phyloP scores from a whole-genome alignment of 2,113 vertebrate genomes.

The Mungos mungo region DNA sequence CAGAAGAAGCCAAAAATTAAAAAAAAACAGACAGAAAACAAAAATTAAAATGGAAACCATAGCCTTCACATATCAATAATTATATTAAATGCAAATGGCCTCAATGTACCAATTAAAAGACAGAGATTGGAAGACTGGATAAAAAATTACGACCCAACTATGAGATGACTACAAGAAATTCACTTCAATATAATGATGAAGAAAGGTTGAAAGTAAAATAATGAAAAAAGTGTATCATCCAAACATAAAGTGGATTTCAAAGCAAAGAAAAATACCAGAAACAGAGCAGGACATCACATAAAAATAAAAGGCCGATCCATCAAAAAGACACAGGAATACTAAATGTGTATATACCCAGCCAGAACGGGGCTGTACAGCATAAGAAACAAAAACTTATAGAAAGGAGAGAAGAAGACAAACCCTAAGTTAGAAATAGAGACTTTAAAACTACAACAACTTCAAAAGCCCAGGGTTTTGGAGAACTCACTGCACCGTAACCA shows the following conservation, averaged over 20 bases:
- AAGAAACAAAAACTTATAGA: background rate
- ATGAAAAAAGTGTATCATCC: background rate
- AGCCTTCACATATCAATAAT: background rate
- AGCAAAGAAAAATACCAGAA: background rate
- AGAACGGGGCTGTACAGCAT: background rate
- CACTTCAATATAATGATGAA: background rate
- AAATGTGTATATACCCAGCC: no score
- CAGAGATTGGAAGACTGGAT: background rate
- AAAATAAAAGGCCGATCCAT: background rate
- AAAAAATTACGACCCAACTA: background rate
- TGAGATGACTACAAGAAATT: background rate
- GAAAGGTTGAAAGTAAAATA: background rate
- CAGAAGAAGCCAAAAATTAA: background rate
- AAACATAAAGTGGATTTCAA: background rate
- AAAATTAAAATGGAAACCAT: background rate
- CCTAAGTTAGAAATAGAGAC: background rate
- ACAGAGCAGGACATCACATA: background rate
- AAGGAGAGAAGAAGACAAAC: background rate
- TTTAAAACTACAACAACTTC: background rate
- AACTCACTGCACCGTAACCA: background rate
- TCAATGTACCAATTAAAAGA: background rate
- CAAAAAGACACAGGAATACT: background rate
- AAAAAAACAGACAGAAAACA: background rate
- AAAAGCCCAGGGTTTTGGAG: background rate
- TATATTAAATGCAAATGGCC: background rate